A percentile compares a stretch with the other conserved stretches of the same genome.
These are phyloP conservation scores for Pemphigus obesinymphae DNA, from an alignment of 1,140 invertebrate species.

Conservation along the genomic window DNA sequence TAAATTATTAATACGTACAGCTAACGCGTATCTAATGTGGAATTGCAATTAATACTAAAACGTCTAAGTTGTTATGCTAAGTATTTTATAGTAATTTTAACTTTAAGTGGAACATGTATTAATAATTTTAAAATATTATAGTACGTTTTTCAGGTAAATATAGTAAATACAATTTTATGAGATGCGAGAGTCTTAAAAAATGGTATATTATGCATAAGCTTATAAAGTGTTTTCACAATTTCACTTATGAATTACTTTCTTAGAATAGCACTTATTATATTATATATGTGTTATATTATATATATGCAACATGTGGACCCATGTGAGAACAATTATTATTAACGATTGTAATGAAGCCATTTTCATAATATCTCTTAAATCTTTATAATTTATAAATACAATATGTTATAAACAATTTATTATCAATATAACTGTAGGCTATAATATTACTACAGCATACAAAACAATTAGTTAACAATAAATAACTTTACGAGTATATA, in stretches of 20 bases:
- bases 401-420: too few species aligned
- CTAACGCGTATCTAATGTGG: neutral
- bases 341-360: neutral
- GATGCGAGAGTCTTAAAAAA: neutral
- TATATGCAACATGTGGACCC: too few species aligned
- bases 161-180: neutral
- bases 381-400: neutral
- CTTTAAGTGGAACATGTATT: neutral
- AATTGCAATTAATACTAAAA: neutral
- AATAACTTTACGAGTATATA: too few species aligned
- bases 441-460: too few species aligned
- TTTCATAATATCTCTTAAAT: neutral
- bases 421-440: too few species aligned
- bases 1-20: neutral
- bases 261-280: neutral
- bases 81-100: neutral
- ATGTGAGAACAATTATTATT: neutral
- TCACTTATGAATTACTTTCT: neutral
- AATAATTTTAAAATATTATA: neutral
- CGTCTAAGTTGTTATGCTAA: neutral
- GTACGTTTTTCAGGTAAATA: neutral
- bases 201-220: neutral
- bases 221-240: neutral
- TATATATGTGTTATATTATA: neutral
- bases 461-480: too few species aligned